Percentiles rank a stretch among this genome's conserved stretches.
Conservation (phyloP, 2,888 invertebrate species). For the Helobdella robusta region DNA sequence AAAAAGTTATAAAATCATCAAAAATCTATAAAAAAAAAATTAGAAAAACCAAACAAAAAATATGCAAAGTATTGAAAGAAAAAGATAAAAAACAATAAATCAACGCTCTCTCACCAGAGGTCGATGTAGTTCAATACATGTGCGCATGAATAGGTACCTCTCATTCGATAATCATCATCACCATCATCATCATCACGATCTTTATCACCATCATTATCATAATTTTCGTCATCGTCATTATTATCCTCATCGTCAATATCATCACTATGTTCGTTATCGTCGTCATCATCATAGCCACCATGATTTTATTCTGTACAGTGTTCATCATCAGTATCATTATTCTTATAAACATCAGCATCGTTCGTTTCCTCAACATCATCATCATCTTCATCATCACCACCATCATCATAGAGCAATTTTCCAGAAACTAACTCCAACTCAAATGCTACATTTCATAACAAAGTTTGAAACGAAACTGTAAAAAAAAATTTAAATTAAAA, state of each 20-base stretch:
- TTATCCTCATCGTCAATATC: not conserved
- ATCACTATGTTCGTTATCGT: not conserved
- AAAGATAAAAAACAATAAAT: too few species aligned
- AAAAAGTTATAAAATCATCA: too few species aligned
- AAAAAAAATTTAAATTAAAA: too few species aligned
- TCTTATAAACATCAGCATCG: slow-evolving; percentile 6
- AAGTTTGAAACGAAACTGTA: not conserved
- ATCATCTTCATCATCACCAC: slow-evolving; percentile 12
- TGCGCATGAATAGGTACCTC: too few species aligned
- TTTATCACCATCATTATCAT: not conserved
- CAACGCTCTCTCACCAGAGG: too few species aligned
- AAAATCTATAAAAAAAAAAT: too few species aligned
- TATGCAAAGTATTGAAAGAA: too few species aligned
- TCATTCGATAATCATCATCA: not conserved
- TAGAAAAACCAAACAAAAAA: too few species aligned
- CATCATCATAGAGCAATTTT: slow-evolving; percentile 5
- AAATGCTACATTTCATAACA: not conserved
- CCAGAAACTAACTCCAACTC: not conserved
- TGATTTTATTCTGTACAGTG: not conserved
- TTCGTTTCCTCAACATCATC: slow-evolving; percentile 1
- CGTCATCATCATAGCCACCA: not conserved
- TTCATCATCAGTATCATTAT: slow-evolving; percentile 10
- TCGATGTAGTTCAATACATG: too few species aligned
- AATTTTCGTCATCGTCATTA: not conserved
- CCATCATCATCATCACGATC: slow-evolving; percentile 7